phyloP scores from a whole-genome alignment of 2,888 invertebrate genomes.

The Bursaphelenchus okinawaensis region DNA sequence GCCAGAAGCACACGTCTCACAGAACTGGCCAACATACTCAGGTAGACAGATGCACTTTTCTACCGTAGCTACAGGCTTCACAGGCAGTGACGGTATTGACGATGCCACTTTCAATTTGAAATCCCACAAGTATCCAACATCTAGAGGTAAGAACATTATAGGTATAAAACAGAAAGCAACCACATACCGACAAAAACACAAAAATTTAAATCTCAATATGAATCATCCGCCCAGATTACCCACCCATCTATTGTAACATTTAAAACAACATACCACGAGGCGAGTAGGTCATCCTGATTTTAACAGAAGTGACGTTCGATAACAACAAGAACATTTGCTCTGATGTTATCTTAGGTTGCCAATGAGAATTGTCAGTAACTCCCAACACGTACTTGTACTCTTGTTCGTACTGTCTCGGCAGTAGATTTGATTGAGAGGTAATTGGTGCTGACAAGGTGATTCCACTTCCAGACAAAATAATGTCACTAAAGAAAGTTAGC shows the following conservation, averaged over 20 bases:
- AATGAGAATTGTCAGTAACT: conserved; percentile 91
- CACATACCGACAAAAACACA: too few relatives aligned
- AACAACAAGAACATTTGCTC: conserved; percentile 84
- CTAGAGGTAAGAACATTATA: conserved; percentile 45
- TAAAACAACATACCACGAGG: conserved; percentile 62
- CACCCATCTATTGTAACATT: too few relatives aligned
- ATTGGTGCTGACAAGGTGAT: conserved; percentile 88
- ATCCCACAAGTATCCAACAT: conserved; percentile 79
- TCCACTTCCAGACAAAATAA: conserved; percentile 82
- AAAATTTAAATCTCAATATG: too few relatives aligned
- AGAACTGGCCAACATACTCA: conserved; percentile 74
- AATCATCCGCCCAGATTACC: too few relatives aligned
- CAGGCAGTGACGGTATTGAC: conserved; percentile 58
- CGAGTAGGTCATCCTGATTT: conserved; percentile 85
- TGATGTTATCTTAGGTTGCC: conserved; percentile 82
- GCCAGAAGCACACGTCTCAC: conserved; percentile 92
- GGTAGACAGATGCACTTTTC: conserved; percentile 86
- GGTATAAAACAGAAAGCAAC: conserved; percentile 10
- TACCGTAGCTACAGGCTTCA: conserved; percentile 73
- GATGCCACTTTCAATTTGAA: conserved; percentile 78
- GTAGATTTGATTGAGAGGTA: conserved; percentile 80
- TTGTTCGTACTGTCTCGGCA: conserved; percentile 66
- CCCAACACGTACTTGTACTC: conserved; percentile 76
- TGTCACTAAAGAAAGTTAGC: conserved; percentile 67
- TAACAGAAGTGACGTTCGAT: conserved; percentile 84